Conservation (phyloP, 64 coral and sea anemone species). For the Montipora efflorescens region DNA sequence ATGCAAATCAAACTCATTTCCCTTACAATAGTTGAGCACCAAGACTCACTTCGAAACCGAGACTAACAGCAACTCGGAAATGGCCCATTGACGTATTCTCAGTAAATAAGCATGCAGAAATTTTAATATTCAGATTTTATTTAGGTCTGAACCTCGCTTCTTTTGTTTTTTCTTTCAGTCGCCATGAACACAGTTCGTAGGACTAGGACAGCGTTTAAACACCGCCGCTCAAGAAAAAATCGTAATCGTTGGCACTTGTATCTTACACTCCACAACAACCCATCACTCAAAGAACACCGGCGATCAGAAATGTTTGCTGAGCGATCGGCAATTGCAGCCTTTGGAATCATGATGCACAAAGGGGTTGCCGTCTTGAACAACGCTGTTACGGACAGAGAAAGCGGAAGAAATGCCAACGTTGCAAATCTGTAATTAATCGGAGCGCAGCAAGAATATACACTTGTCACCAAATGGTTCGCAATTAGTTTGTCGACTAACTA, state of each 20-base stretch:
- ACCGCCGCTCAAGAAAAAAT: not conserved
- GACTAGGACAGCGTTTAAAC: not conserved
- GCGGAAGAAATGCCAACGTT: not conserved
- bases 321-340: conserved; percentile 47
- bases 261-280: conserved; percentile 74
- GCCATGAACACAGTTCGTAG: not conserved
- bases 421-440: not conserved
- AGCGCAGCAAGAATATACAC: not conserved
- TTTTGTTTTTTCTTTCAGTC: not conserved
- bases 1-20: too few relatives aligned
- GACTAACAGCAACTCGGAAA: too few relatives aligned
- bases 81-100: too few relatives aligned
- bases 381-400: not conserved
- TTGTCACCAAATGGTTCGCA: too few relatives aligned
- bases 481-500: too few relatives aligned
- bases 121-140: too few relatives aligned
- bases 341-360: conserved; percentile 53
- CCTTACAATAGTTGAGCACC: too few relatives aligned
- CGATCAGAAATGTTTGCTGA: conserved; percentile 53
- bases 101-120: too few relatives aligned
- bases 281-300: conserved; percentile 52
- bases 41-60: too few relatives aligned
- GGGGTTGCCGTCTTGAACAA: not conserved
- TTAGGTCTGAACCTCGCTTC: not conserved
- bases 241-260: conserved; percentile 76